Percentiles rank a stretch among this genome's conserved stretches.
Conservation (phyloP, 2,113 vertebrate species). For the Calidris pygmaea region DNA sequence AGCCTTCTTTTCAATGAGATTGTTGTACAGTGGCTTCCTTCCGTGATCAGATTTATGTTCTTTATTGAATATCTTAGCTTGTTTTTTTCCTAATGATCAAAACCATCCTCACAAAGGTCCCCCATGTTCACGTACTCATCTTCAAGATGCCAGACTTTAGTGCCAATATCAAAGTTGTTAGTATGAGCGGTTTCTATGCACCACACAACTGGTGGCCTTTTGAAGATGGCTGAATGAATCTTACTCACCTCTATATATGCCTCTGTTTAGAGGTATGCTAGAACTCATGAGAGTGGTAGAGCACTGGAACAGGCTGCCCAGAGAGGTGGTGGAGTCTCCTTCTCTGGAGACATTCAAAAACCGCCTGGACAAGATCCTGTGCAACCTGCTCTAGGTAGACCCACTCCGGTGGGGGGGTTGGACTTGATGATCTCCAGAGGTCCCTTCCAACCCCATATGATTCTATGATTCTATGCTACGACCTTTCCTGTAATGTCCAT, state of each 20-base stretch:
- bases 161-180: background rate
- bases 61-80: background rate
- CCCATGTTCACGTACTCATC: background rate
- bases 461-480: no score
- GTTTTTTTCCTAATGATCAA: conserved; percentile 10
- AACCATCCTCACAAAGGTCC: background rate
- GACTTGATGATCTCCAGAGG: no score
- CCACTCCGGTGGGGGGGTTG: no score
- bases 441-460: no score
- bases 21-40: background rate
- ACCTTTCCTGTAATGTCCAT: background rate
- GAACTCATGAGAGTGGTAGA: background rate
- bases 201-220: background rate
- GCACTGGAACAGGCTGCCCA: no score
- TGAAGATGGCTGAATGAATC: background rate
- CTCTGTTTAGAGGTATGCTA: background rate
- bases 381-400: no score
- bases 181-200: background rate
- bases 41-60: conserved; percentile 3
- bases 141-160: background rate
- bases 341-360: no score
- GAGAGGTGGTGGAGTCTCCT: no score
- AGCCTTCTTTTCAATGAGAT: background rate
- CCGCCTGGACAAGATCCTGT: no score
- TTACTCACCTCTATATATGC: background rate